phyloP scores from a whole-genome alignment of 2,113 vertebrate species.

The Polypterus senegalus region DNA sequence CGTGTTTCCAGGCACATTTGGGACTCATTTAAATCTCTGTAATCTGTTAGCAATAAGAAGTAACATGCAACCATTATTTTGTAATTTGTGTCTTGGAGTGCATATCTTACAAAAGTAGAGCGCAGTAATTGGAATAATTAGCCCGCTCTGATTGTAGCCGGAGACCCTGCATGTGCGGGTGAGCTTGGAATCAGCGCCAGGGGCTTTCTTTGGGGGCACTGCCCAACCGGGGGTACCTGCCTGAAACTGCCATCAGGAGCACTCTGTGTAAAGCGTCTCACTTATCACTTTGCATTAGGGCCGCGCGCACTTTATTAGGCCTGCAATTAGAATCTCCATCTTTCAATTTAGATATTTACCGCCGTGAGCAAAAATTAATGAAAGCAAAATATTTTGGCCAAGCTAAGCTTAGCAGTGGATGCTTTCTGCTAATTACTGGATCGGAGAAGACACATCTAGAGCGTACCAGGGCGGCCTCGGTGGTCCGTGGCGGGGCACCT shows the following conservation, averaged over 20 bases:
- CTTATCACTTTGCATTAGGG: constrained; percentile 47
- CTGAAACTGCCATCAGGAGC: constrained; percentile 17
- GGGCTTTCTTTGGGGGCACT: not conserved
- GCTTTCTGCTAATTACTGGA: too few relatives aligned
- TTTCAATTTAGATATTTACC: not conserved
- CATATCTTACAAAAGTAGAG: constrained; percentile 45
- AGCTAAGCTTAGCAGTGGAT: too few relatives aligned
- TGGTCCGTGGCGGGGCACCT: too few relatives aligned
- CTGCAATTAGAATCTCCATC: constrained; percentile 36
- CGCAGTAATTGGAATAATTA: constrained; percentile 67
- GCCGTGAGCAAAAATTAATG: constrained; percentile 7
- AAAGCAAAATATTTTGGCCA: not conserved
- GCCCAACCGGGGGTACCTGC: constrained; percentile 15
- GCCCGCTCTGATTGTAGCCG: constrained; percentile 5
- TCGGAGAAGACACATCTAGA: too few relatives aligned
- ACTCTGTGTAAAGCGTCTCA: not conserved
- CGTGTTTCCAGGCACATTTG: constrained; percentile 37
- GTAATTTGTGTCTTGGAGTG: constrained; percentile 48
- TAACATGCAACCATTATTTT: constrained; percentile 57
- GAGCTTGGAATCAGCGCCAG: not conserved
- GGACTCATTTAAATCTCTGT: constrained; percentile 44
- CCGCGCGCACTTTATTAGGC: constrained; percentile 25
- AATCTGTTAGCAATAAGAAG: constrained; percentile 58
- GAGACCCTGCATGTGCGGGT: constrained; percentile 14
- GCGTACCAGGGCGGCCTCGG: too few relatives aligned